Conservation (phyloP, 2,888 invertebrate species). For the Notocelia uddmanniana region DNA sequence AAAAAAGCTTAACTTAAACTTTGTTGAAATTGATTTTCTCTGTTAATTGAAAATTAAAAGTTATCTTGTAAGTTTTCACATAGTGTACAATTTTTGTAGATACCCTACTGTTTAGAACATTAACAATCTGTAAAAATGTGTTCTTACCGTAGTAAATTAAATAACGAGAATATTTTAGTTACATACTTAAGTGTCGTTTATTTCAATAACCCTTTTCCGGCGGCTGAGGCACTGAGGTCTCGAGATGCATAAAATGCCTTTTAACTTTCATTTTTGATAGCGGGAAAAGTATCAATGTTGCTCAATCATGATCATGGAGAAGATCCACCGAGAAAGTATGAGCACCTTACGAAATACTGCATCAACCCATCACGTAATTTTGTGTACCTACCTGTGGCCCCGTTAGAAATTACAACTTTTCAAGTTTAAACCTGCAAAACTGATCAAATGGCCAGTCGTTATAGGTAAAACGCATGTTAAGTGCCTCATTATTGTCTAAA, state of each 20-base stretch:
- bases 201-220: slow-evolving; percentile 52
- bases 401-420: no score
- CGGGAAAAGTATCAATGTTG: no score
- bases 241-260: neutral
- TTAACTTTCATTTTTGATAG: no score
- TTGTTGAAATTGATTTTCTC: slow-evolving; percentile 83
- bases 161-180: slow-evolving; percentile 87
- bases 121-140: slow-evolving; percentile 87
- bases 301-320: no score
- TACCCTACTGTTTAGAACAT: slow-evolving; percentile 77
- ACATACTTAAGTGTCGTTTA: slow-evolving; percentile 75
- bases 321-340: no score
- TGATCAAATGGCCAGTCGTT: no score
- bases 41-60: slow-evolving; percentile 83
- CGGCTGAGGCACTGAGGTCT: neutral
- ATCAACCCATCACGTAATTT: no score
- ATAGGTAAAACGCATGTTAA: no score
- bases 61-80: slow-evolving; percentile 80
- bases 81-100: slow-evolving; percentile 86
- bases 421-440: no score
- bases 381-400: no score
- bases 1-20: slow-evolving; percentile 79
- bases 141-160: slow-evolving; percentile 87
- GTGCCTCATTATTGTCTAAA: no score
- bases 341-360: no score